Conservation (phyloP, 2,888 invertebrate genomes). For the Pegoplata infirma region DNA sequence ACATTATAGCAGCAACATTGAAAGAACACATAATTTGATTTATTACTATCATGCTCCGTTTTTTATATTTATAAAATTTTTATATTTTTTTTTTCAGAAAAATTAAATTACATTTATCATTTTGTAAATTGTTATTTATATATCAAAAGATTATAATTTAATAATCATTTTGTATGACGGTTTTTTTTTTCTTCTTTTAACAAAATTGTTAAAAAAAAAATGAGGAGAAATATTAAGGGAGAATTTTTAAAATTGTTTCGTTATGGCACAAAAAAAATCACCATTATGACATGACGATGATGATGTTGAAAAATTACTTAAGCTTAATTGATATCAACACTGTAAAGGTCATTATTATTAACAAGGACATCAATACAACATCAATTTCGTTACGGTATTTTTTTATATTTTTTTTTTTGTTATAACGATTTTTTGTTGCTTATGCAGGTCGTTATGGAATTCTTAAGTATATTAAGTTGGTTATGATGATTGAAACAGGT, state of each 20-base stretch:
- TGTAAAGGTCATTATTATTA: constrained; percentile 20
- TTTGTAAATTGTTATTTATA: constrained; percentile 12
- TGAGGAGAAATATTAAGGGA: not conserved
- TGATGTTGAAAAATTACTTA: not conserved
- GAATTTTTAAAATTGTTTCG: no score
- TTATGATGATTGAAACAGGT: no score
- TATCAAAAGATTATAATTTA: constrained; percentile 31
- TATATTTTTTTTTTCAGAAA: not conserved
- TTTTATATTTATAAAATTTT: not conserved
- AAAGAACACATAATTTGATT: not conserved
- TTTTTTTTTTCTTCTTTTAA: not conserved
- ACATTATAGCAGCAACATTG: not conserved
- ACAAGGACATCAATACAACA: not conserved
- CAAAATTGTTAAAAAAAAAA: no score
- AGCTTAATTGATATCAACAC: constrained; percentile 1
- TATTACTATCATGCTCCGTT: not conserved
- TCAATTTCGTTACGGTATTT: not conserved
- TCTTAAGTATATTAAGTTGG: no score
- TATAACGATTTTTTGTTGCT: no score
- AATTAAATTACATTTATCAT: constrained; percentile 4
- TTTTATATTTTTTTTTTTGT: not conserved
- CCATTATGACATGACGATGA: no score
- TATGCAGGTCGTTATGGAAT: no score
- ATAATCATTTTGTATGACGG: not conserved
- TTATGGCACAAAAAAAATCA: no score